Percentiles rank a stretch among this genome's conserved stretches.
These are phyloP conservation scores for Venturia canescens DNA, from an alignment of 1,140 invertebrate genomes.

Conservation along the genomic window DNA sequence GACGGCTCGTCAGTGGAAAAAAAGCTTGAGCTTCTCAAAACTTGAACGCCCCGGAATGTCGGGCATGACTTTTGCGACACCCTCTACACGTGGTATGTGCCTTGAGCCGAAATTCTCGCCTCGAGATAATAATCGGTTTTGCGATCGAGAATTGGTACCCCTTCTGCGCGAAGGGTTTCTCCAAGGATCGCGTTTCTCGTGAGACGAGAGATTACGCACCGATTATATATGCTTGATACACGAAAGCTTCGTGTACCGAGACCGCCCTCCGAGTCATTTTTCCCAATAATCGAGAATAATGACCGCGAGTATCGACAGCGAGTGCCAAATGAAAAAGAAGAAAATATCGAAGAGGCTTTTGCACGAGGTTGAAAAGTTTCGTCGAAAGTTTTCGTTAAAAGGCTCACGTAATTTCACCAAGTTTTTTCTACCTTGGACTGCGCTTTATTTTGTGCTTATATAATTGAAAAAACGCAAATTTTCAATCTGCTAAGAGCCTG, in stretches of 20 bases:
- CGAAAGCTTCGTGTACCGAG: neutral
- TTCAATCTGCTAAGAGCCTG: too few species aligned
- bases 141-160: constrained; percentile 27
- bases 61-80: too few species aligned
- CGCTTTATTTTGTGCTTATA: too few species aligned
- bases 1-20: too few species aligned
- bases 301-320: neutral
- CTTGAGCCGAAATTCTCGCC: constrained; percentile 32
- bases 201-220: constrained; percentile 2
- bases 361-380: too few species aligned
- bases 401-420: too few species aligned
- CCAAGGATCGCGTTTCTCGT: neutral
- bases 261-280: neutral
- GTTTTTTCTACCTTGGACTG: too few species aligned
- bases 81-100: neutral
- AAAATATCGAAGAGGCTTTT: too few species aligned
- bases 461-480: too few species aligned
- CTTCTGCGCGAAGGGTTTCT: neutral
- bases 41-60: too few species aligned
- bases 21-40: too few species aligned
- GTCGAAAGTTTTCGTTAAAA: too few species aligned
- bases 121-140: constrained; percentile 40
- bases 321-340: neutral
- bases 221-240: constrained; percentile 18
- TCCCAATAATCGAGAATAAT: constrained; percentile 4